phyloP scores from a whole-genome alignment of 1,140 invertebrate genomes.

The Lepidurus arcticus region DNA sequence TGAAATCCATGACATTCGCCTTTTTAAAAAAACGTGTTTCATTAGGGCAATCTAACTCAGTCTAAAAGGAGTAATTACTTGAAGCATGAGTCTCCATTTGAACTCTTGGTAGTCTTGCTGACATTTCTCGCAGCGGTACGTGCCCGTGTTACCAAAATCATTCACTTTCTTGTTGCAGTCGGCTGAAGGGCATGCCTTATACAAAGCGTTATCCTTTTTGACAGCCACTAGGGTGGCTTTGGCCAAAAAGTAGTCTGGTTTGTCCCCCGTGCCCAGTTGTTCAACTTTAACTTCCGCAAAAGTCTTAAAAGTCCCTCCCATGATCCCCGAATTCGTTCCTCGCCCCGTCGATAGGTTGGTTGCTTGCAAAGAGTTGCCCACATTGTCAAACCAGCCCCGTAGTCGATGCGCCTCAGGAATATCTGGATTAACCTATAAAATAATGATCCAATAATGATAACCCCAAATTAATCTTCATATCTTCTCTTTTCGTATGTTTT shows the following conservation, averaged over 20 bases:
- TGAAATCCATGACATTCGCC: slow-evolving; percentile 73
- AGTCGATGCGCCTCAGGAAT: slow-evolving; percentile 76
- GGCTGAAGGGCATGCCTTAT: slow-evolving; percentile 79
- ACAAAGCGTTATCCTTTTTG: slow-evolving; percentile 71
- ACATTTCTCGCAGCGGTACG: slow-evolving; percentile 93
- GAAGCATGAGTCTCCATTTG: slow-evolving; percentile 75
- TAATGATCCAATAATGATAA: not conserved
- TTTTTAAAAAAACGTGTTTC: slow-evolving; percentile 40
- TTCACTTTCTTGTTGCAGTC: slow-evolving; percentile 85
- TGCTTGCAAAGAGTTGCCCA: slow-evolving; percentile 55
- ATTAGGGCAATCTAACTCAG: slow-evolving; percentile 16
- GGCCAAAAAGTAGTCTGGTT: slow-evolving; percentile 68
- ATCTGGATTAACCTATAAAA: slow-evolving; percentile 77
- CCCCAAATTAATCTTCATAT: too few relatives aligned
- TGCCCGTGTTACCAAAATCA: slow-evolving; percentile 62
- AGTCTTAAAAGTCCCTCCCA: slow-evolving; percentile 46
- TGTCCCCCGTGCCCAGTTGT: slow-evolving; percentile 60
- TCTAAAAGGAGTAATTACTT: slow-evolving; percentile 53
- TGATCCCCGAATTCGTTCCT: slow-evolving; percentile 39
- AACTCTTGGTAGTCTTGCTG: slow-evolving; percentile 73
- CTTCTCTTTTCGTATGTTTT: too few relatives aligned
- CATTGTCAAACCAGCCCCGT: slow-evolving; percentile 82
- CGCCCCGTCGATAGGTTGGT: slow-evolving; percentile 56
- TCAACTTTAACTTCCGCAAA: slow-evolving; percentile 64
- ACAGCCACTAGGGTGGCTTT: slow-evolving; percentile 64